Conservation (phyloP, 2,888 invertebrate species). For the Tiliacea aurago region DNA sequence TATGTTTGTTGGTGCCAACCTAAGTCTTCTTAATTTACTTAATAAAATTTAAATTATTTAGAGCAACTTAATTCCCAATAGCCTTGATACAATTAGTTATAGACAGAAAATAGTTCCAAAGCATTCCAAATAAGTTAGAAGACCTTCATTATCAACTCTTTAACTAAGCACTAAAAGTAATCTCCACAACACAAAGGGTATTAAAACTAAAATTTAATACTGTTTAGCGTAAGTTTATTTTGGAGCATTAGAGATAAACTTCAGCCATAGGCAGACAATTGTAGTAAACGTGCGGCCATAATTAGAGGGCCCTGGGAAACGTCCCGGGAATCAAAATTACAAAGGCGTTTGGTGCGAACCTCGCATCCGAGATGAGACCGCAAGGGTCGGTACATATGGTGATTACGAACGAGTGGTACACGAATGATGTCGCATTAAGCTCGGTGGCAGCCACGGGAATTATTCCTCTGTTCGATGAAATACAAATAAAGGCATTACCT, state of each 20-base stretch:
- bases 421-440: constrained; percentile 61
- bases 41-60: constrained; percentile 1
- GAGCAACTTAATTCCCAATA: neutral
- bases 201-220: constrained; percentile 50
- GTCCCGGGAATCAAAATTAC: constrained; percentile 76
- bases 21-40: neutral
- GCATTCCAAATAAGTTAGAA: constrained; percentile 18
- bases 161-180: constrained; percentile 35
- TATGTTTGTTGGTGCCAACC: neutral
- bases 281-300: constrained; percentile 70
- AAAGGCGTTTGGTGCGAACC: constrained; percentile 74
- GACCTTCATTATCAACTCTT: constrained; percentile 32
- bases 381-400: constrained; percentile 70
- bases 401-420: constrained; percentile 74
- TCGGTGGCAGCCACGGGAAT: constrained; percentile 20
- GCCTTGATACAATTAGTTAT: constrained; percentile 8
- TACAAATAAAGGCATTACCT: constrained; percentile 46
- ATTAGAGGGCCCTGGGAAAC: constrained; percentile 71
- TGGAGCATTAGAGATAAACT: constrained; percentile 55
- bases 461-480: constrained; percentile 47
- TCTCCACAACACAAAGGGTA: constrained; percentile 30
- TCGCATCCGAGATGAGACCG: constrained; percentile 76
- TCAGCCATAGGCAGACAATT: constrained; percentile 70
- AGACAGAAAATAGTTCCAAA: constrained; percentile 5
- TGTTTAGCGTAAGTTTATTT: constrained; percentile 50